Evolutionary conservation across 2,888 invertebrate genomes (phyloP), one percentile per base, ranked within the genome.

Genomic region (Scaptomyza reducta): DNA sequence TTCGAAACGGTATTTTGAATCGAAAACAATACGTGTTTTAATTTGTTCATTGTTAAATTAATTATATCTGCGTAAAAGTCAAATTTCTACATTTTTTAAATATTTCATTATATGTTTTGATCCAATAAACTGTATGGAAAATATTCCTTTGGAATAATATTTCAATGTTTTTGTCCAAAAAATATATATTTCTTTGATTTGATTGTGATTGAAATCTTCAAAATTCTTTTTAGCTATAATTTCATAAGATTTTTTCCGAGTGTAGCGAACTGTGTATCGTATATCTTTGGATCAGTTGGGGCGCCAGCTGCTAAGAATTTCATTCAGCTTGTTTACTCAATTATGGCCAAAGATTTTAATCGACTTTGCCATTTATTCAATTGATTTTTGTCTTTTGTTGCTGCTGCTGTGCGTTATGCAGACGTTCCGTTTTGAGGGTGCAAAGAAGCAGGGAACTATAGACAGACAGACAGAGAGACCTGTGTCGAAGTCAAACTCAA

Each of bases 401-500:
- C 59, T 41, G 31, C 9, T 18, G 13, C 25, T 44, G 16, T 33
- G 49, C 31, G 22, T 40, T 69, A 29, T 56, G 42, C 9, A 22
- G 22, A 5, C 11, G 40, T 5, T 25, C n/a, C 5, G 18, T 2
- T 11, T 1, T 11, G 27, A 9, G 29, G 31, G 33, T 5, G n/a
- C 0, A n/a, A n/a, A 14, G n/a, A 9, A n/a, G 4, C 16, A 10
- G 29, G 10, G 18, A 35, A 46, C 31, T 55, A 33, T 1, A 27
- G 27, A 27, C 27, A 27, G 7, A 5, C 25, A 6, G 29, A 29
- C 14, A 42, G 70, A 33, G 38, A 45, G 60, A 42, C 62, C 49
- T 49, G 69, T 73, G 74, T 69, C 60, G 49, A 69, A 57, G 73
- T 64, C 55, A 10, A 64, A 61, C 56, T 54, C 57, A 73, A 55